phyloP scores from a whole-genome alignment of 2,113 vertebrate species.

The Alethe castanea region DNA sequence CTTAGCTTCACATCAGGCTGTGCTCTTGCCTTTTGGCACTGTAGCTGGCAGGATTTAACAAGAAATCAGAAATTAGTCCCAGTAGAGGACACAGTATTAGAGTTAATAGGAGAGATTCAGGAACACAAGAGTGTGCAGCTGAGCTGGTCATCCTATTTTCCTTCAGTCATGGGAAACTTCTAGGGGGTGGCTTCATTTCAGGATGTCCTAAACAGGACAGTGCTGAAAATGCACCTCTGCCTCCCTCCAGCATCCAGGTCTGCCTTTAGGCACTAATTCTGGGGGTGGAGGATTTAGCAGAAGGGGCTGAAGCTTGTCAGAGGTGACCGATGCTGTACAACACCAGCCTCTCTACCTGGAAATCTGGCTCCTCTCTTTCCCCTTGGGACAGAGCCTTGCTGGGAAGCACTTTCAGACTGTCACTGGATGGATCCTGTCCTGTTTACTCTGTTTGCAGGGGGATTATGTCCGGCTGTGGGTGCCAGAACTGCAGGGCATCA shows the following conservation, averaged over 20 bases:
- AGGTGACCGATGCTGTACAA: neutral
- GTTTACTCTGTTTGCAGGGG: constrained; percentile 65
- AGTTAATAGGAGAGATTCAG: neutral
- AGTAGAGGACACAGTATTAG: neutral
- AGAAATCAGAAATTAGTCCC: neutral
- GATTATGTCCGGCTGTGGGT: constrained; percentile 79
- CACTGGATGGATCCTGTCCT: neutral
- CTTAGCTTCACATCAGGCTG: neutral
- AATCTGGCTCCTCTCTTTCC: neutral
- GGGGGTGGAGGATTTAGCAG: neutral
- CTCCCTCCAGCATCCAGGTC: neutral
- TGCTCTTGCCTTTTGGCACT: neutral
- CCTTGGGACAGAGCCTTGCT: neutral
- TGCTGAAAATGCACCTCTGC: neutral
- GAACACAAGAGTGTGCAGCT: neutral
- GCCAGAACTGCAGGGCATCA: constrained; percentile 74
- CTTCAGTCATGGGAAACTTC: neutral
- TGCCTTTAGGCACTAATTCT: neutral
- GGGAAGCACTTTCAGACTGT: neutral
- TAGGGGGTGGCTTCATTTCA: neutral
- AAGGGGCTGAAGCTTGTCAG: neutral
- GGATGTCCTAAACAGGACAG: neutral
- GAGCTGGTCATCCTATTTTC: neutral
- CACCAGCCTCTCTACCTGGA: neutral
- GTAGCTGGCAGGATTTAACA: neutral